Base-by-base conservation (phyloP, 1,140 invertebrate species). In the Cydia pomonella region DNA sequence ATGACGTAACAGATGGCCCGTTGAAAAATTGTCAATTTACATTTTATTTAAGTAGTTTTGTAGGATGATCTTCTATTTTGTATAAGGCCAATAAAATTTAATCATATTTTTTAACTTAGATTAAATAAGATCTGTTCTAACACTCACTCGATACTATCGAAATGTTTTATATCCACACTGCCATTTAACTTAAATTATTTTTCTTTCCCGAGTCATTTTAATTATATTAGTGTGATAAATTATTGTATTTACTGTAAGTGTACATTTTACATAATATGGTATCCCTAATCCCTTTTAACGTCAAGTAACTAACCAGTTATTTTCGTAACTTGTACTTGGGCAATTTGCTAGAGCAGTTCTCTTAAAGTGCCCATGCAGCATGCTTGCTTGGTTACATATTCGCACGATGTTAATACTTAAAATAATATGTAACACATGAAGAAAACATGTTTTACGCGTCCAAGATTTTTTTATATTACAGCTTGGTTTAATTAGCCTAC, bases 211-310 rank as follows among this genome's bases (percentile, higher is more conserved):
- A 77, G 72, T 74, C 25, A 75, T 75, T 76, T 78, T 77, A 76
- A 66, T 76, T 76, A 75, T 79, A 72, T 77, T 62, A 74, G 77
- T 76, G 33, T 66, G 44, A 73, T 82, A 75, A 79, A 77, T 80
- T 82, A 78, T 81, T 82, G 75, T 83, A 83, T 79, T 81, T 80
- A 76, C 73, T 78, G 75, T 86, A 85, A 85, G 80, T 86, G 80
- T 84, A 84, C 77, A 81, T 79, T 82, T 81, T 80, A 82, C 73
- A 81, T 85, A 85, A 69, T 69, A 69, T 69, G 64, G 79, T 78
- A 78, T 73, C 64, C 71, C 73, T 76, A 80, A 80, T 77, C 79
- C 75, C 72, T 74, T 77, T 77, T 29, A 76, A 77, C 78, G 76
- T 75, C 75, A 73, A 80, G 75, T 74, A 71, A 81, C 72, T 80